phyloP scores from a whole-genome alignment of 2,113 vertebrate genomes.

The Paramormyrops kingsleyae region DNA sequence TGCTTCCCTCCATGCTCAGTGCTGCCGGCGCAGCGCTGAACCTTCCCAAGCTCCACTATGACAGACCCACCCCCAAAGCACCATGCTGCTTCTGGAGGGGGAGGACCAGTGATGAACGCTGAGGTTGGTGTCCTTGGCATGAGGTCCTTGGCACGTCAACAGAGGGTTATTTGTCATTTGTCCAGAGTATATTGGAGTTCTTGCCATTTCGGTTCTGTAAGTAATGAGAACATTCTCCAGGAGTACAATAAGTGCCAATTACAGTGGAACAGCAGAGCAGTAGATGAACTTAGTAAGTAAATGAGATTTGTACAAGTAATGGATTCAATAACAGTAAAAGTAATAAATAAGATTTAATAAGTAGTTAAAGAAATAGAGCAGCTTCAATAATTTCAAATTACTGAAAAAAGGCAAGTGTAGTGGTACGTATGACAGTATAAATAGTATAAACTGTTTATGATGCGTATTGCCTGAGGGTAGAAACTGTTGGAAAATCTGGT shows the following conservation, averaged over 20 bases:
- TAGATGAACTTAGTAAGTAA: background rate
- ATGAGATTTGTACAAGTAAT: background rate
- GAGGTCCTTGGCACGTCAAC: background rate
- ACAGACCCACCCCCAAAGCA: background rate
- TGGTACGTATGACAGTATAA: background rate
- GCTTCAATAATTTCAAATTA: background rate
- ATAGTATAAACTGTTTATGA: background rate
- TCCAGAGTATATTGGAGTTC: background rate
- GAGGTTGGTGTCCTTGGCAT: background rate
- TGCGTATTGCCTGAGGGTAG: background rate
- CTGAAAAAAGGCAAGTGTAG: background rate
- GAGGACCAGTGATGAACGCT: background rate
- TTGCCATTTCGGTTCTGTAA: background rate
- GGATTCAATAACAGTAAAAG: background rate
- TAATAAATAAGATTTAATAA: background rate
- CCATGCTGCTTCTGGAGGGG: background rate
- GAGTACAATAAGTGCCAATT: background rate
- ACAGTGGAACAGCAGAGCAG: background rate
- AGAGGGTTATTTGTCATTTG: background rate
- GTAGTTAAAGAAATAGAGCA: background rate
- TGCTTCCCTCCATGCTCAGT: background rate
- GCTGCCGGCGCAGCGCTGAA: background rate
- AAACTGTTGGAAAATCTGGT: background rate
- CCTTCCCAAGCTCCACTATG: background rate
- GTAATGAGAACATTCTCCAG: background rate